A percentile compares a stretch with the other conserved stretches of the same genome.
phyloP scores from a whole-genome alignment of 2,888 invertebrate genomes.

The Hipparchia semele region DNA sequence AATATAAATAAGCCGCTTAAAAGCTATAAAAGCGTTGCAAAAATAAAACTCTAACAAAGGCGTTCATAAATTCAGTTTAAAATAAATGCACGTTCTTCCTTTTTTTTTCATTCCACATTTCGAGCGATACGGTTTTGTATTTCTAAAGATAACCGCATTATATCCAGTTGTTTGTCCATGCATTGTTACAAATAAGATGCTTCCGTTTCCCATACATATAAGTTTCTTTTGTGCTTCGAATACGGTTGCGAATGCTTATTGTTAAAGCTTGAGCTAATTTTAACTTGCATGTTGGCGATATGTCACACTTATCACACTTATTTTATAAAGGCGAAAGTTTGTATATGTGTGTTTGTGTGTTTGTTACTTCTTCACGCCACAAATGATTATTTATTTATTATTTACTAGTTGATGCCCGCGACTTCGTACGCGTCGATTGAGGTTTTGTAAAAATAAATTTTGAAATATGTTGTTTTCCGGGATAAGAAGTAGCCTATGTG shows the following conservation, averaged over 20 bases:
- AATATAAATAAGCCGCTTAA: conserved; percentile 28
- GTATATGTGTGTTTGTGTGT: too few relatives aligned
- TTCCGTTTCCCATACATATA: conserved; percentile 33
- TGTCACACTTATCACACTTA: background rate
- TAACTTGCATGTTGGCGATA: background rate
- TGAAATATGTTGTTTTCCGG: too few relatives aligned
- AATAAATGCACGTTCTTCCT: conserved; percentile 8
- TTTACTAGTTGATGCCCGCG: too few relatives aligned
- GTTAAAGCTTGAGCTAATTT: background rate
- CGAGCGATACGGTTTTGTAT: conserved; percentile 18
- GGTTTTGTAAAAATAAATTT: too few relatives aligned
- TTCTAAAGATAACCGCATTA: conserved; percentile 24
- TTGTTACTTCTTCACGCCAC: too few relatives aligned
- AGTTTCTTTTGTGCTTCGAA: conserved; percentile 26
- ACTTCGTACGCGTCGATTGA: too few relatives aligned
- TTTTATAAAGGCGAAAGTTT: too few relatives aligned
- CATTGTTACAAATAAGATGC: conserved; percentile 31
- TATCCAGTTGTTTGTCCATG: conserved; percentile 26
- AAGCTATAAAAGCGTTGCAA: conserved; percentile 14
- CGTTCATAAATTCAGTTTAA: background rate
- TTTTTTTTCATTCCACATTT: conserved; percentile 11
- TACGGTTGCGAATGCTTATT: conserved; percentile 9
- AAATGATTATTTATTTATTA: too few relatives aligned
- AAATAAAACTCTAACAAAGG: conserved; percentile 2
- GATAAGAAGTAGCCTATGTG: too few relatives aligned